Conservation (phyloP, 2,888 invertebrate genomes). For the Chrysopilus asiliformis region DNA sequence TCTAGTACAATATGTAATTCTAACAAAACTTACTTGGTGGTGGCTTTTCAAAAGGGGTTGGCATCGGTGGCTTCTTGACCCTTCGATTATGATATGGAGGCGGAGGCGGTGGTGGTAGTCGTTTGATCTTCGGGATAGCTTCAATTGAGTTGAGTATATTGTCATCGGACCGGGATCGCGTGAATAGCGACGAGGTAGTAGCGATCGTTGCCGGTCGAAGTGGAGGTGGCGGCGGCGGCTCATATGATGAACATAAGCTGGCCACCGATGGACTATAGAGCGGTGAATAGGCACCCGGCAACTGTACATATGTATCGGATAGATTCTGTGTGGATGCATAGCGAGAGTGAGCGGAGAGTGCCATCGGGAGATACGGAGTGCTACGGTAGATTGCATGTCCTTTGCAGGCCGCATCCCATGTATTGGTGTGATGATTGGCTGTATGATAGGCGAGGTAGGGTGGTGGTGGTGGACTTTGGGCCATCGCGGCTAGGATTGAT, state of each 20-base stretch:
- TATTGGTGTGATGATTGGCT: constrained; percentile 22
- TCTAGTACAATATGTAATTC: background rate
- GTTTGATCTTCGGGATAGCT: constrained; percentile 38
- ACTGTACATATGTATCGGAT: constrained; percentile 58
- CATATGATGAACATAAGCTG: constrained; percentile 48
- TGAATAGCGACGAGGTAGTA: constrained; percentile 37
- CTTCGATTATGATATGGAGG: constrained; percentile 38
- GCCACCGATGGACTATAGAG: constrained; percentile 52
- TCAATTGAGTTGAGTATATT: constrained; percentile 61
- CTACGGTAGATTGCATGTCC: constrained; percentile 67
- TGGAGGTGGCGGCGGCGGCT: constrained; percentile 54
- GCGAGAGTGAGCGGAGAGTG: constrained; percentile 51
- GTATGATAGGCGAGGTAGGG: constrained; percentile 42
- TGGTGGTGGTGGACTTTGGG: constrained; percentile 45
- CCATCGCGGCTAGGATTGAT: constrained; percentile 49
- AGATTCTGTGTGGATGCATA: constrained; percentile 73
- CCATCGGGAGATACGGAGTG: constrained; percentile 62
- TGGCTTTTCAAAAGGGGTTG: constrained; percentile 35
- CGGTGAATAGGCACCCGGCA: constrained; percentile 45
- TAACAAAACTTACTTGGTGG: constrained; percentile 32
- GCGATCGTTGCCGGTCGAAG: constrained; percentile 39
- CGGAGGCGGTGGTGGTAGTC: constrained; percentile 44
- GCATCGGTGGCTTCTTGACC: constrained; percentile 37
- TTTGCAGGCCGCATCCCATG: constrained; percentile 41
- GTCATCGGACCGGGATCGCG: constrained; percentile 66